Evolutionary conservation across 2,113 vertebrate species (phyloP), one percentile per base, ranked within the genome.

Genomic region (Hymenochirus boettgeri): DNA sequence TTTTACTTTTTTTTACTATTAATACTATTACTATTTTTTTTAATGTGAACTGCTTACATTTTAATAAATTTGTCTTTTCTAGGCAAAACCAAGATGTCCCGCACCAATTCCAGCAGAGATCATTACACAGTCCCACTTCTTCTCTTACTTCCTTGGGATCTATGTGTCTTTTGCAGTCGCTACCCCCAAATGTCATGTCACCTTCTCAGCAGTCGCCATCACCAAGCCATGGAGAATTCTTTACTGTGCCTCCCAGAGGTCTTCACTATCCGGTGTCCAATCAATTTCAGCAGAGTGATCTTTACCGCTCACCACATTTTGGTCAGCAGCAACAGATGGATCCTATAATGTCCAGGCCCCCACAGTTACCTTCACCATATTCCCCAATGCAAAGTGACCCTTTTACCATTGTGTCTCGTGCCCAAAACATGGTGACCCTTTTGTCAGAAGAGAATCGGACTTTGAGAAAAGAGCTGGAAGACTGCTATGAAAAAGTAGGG

Each of bases 391-490:
- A 93, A 63, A 89, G 90, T 1, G 94, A 98, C 70, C 88, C 93
- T 7, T 93, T 92, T 56, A 87, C 90, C 71, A 90, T 93, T 72
- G 89, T 97, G 72, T 88, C 88, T n/a, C 87, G 92, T 22, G 89
- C 94, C 11, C 95, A 98, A 69, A 95, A 99, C 67, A 95, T 95
- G 93, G 94, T 96, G 67, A 93, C 97, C 70, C 87, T 93, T 75
- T 81, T 98, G 52, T 93, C 91, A 0, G 93, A 99, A 52, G 96
- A 98, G 76, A 99, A 99, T 79, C 70, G 90, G 2, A 85, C 91
- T 65, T 78, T 99, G 0, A 84, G 92, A 1, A 93, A 97, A 74
- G 95, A 99, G 74, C 88, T 97, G 75, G 96, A 97, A 67, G 84
- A 85, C 21, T 98, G 87, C 71, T 92, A 92, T 0, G 96, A 99